Evolutionary conservation across 2,888 invertebrate genomes (phyloP).

Genomic region (Zygogramma bicolorata): DNA sequence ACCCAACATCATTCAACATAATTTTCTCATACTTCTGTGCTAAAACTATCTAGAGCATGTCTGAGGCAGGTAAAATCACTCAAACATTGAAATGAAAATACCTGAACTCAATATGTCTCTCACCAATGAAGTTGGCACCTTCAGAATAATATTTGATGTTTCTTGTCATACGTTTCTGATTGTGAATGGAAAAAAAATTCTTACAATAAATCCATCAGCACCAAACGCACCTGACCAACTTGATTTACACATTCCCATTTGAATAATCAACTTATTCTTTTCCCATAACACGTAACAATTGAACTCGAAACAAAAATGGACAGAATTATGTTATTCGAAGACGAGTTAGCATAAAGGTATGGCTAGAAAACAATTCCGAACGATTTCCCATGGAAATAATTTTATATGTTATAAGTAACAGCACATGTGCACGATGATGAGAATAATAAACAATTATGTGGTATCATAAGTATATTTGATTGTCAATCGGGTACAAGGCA

Average conservation of each 20-base stretch:
- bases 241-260: constrained; percentile 11
- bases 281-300: constrained; percentile 22
- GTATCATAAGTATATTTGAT: constrained; percentile 54
- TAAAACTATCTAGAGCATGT: too few species aligned
- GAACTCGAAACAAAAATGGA: constrained; percentile 29
- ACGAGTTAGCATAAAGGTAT: constrained; percentile 36
- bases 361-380: constrained; percentile 46
- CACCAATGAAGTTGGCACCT: too few species aligned
- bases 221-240: not conserved
- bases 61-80: too few species aligned
- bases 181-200: too few species aligned
- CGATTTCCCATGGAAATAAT: constrained; percentile 59
- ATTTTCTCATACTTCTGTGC: too few species aligned
- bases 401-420: constrained; percentile 60
- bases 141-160: not conserved
- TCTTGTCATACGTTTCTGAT: not conserved
- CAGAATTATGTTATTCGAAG: constrained; percentile 35
- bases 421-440: constrained; percentile 52
- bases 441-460: constrained; percentile 59
- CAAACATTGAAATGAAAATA: too few species aligned
- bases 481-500: constrained; percentile 54
- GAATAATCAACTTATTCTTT: constrained; percentile 22
- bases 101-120: too few species aligned
- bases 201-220: constrained; percentile 8
- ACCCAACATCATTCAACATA: too few species aligned